A percentile compares a stretch with the other conserved stretches of the same genome.
These are phyloP conservation scores for Bellardia bayeri DNA, from an alignment of 2,888 invertebrate genomes.

Conservation along the genomic window DNA sequence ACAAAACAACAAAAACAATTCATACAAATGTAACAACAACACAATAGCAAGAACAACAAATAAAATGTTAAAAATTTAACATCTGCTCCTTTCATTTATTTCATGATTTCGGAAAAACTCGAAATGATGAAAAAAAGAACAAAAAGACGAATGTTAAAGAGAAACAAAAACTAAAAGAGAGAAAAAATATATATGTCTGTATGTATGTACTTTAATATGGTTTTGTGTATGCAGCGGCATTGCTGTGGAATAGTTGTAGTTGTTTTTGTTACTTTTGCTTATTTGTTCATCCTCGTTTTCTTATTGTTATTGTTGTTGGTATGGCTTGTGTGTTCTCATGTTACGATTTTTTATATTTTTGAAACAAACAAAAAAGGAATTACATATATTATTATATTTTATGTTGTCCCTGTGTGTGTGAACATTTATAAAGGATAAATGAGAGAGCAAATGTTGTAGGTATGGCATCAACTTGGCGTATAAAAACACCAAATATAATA, in stretches of 20 bases:
- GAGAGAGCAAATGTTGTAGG: conserved; percentile 1
- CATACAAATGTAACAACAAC: conserved; percentile 51
- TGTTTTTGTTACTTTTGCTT: conserved; percentile 29
- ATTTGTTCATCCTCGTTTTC: conserved; percentile 2
- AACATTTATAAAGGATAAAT: neutral
- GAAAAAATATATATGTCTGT: conserved; percentile 1
- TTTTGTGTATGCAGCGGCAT: conserved; percentile 37
- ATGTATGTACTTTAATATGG: conserved; percentile 45
- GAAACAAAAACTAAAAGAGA: conserved; percentile 39
- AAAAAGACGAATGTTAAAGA: conserved; percentile 27
- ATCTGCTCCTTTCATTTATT: conserved; percentile 84
- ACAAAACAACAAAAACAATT: conserved; percentile 18
- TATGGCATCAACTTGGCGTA: neutral
- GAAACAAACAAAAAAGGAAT: conserved; percentile 23
- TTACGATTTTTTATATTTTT: conserved; percentile 41
- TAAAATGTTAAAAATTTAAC: conserved; percentile 82
- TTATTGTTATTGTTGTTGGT: neutral
- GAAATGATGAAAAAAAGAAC: conserved; percentile 60
- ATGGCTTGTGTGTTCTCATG: conserved; percentile 46
- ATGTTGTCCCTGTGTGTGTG: conserved; percentile 15
- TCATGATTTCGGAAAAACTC: conserved; percentile 84
- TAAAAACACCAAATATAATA: neutral
- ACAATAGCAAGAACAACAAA: conserved; percentile 60
- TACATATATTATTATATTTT: neutral
- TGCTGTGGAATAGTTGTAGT: conserved; percentile 18